Evolutionary conservation across 2,113 vertebrate genomes (phyloP).

Genomic region (Oreocharis arfaki): DNA sequence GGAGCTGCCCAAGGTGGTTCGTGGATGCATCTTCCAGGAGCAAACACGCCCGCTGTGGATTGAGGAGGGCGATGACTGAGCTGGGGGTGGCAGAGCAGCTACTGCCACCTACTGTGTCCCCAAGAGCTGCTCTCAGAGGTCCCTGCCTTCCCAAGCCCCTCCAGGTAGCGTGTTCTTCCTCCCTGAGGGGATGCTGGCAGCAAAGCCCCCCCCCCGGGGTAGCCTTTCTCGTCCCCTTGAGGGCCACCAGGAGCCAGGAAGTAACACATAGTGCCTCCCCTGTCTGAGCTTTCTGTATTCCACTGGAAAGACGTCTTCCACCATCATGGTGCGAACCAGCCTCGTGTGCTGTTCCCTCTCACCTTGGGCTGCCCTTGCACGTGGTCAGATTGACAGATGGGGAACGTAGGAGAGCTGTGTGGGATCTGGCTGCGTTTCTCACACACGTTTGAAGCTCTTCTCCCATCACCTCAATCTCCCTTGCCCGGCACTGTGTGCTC

Average conservation of each 20-base stretch:
- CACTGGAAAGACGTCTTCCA: background rate
- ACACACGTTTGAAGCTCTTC: background rate
- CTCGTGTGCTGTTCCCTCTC: background rate
- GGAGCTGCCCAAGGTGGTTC: conserved; percentile 74
- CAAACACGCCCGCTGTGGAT: conserved; percentile 73
- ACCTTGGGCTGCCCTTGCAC: background rate
- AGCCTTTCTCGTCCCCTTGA: background rate
- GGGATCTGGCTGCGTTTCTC: background rate
- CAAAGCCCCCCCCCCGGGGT: background rate
- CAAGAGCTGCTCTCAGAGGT: background rate
- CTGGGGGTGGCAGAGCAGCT: background rate
- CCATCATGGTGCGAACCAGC: background rate
- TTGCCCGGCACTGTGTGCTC: background rate
- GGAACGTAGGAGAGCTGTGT: background rate
- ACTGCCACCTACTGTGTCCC: background rate
- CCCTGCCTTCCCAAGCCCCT: background rate
- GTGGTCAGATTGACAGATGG: background rate
- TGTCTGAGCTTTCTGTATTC: background rate
- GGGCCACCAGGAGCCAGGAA: background rate
- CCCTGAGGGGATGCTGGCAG: background rate
- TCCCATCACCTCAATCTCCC: background rate
- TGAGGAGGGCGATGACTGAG: conserved; percentile 41
- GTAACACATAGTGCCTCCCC: background rate
- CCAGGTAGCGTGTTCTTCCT: background rate
- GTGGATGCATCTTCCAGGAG: conserved; percentile 73